Conservation (phyloP, 1,140 invertebrate genomes). For the Asbolus verrucosus region DNA sequence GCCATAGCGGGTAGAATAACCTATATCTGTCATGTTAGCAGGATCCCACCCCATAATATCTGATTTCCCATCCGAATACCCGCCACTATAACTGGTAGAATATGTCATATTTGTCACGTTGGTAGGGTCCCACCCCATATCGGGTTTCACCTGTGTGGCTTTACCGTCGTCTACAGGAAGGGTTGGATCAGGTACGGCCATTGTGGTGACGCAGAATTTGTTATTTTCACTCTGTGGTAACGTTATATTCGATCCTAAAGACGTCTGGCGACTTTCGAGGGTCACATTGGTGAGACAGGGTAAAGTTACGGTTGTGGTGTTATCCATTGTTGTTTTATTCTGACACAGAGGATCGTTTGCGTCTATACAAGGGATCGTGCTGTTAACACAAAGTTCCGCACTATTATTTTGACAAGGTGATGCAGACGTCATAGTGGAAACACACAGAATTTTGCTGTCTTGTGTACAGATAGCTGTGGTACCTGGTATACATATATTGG, state of each 20-base stretch:
- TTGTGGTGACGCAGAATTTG: constrained; percentile 56
- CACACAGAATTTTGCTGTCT: constrained; percentile 54
- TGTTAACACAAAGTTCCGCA: constrained; percentile 53
- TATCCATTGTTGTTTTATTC: constrained; percentile 51
- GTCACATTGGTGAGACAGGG: constrained; percentile 57
- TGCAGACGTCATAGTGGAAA: constrained; percentile 46
- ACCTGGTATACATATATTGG: constrained; percentile 51
- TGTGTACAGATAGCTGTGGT: constrained; percentile 51
- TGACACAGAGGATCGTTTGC: constrained; percentile 53
- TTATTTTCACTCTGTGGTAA: constrained; percentile 50
- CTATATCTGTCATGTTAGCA: neutral
- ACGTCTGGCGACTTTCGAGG: constrained; percentile 49
- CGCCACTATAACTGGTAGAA: no score
- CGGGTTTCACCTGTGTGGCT: neutral
- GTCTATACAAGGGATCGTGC: constrained; percentile 54
- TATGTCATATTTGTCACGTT: neutral
- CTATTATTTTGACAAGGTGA: constrained; percentile 51
- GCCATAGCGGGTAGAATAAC: no score
- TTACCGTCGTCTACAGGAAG: neutral
- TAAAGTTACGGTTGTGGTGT: constrained; percentile 41
- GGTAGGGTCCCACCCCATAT: no score
- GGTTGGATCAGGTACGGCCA: constrained; percentile 54
- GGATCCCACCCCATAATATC: neutral
- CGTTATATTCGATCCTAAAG: constrained; percentile 40
- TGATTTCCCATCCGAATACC: no score